phyloP scores from a whole-genome alignment of 2,797 vertebrate genomes.

The Coilia nasus region DNA sequence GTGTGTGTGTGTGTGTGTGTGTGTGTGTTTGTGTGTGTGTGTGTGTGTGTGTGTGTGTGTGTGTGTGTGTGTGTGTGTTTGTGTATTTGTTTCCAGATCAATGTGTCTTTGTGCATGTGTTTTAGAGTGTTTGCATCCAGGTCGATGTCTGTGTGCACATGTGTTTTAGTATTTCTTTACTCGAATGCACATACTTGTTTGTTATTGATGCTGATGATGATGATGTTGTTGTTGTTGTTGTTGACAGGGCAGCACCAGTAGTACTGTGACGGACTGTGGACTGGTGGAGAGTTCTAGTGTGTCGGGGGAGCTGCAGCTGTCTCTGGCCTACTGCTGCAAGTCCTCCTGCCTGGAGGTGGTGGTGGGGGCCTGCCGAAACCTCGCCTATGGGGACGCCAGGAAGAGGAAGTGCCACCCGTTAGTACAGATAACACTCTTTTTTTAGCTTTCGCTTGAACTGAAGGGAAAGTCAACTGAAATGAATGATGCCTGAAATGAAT shows the following conservation, averaged over 20 bases:
- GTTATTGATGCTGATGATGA: too few species aligned
- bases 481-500: too few species aligned
- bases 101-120: too few species aligned
- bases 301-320: constrained; percentile 84
- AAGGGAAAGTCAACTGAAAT: not conserved
- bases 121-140: not conserved
- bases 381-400: constrained; percentile 79
- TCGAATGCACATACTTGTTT: too few species aligned
- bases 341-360: constrained; percentile 78
- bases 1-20: too few species aligned
- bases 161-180: too few species aligned
- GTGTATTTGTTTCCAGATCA: not conserved
- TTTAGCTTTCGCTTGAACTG: not conserved
- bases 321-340: constrained; percentile 75
- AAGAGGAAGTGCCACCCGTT: constrained; percentile 89
- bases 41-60: too few species aligned
- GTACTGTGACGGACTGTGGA: constrained; percentile 75
- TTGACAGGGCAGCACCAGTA: constrained; percentile 80
- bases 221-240: constrained; percentile 32
- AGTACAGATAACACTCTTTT: constrained; percentile 58
- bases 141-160: too few species aligned
- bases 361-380: constrained; percentile 82
- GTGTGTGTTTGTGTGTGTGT: too few species aligned
- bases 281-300: constrained; percentile 68
- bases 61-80: too few species aligned